Base-by-base conservation (phyloP, 2,113 vertebrate species). In the Poecile atricapillus region DNA sequence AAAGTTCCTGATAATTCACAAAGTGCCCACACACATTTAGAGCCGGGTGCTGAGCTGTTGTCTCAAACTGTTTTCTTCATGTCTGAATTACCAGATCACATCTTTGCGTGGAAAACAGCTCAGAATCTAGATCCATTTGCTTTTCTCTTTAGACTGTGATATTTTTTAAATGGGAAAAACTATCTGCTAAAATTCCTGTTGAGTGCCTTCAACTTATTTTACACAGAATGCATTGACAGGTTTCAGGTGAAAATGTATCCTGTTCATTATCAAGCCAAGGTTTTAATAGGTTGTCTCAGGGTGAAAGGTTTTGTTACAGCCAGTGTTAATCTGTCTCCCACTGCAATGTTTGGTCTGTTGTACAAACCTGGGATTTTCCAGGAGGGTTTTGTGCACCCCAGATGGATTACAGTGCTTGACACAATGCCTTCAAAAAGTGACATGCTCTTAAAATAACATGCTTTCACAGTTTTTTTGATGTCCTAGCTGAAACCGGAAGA, bases 371-470 rank as follows among this genome's bases (percentile, higher is more conserved):
- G 90, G 89, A 89, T 93, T 86, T 92, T 94, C 52, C 46, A 55
- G 62, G 21, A 76, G 58, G 68, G 18, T 83, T 92, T 53, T 8
- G 3, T 71, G 69, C 60, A 69, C 60, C 62, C 33, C 37, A 78
- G 56, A 60, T 0, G 9, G 76, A 95, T 94, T 91, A 78, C 49
- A 87, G 44, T 23, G 22, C 73, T 86, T 84, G 77, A 94, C 77
- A 95, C 83, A 68, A 68, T 82, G 69, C 62, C 74, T 94, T 89
- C 77, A 84, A 89, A 93, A 90, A 75, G 91, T 71, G 4, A 23
- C 74, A 71, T 62, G 69, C 60, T 84, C 81, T 89, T 83, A 73
- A 93, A 90, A 93, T 80, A 83, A 77, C 10, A 2, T 23, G 41
- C 71, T 95, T 94, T 90, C 71, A 49, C 62, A 78, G 47, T 58